Evolutionary conservation across 2,888 invertebrate species (phyloP), one percentile per base, ranked within the genome.

Genomic region (Phaedon cochleariae): DNA sequence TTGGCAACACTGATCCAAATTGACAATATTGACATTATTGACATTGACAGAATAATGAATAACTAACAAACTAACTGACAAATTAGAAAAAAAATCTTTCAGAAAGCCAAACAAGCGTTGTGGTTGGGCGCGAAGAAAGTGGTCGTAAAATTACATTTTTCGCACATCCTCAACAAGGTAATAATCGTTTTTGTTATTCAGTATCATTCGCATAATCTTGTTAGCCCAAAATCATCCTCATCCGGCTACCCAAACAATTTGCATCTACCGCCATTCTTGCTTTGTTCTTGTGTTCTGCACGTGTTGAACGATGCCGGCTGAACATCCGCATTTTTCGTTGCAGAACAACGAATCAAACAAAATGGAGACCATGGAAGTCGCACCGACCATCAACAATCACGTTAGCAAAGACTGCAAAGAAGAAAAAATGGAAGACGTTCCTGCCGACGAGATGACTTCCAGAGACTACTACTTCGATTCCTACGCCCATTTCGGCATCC

Each of bases 401-500:
- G 59, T 76, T 66, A 37, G 63, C 49, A 76, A 69, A 67, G 76
- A 68, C 65, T 34, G 65, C 53, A 77, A 71, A 69, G 76, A 66
- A 49, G 77, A 80, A 74, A 78, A 78, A 65, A 81, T 83, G 74
- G 81, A 84, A 68, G 82, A 86, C 74, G 88, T 93, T 4, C 86
- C 90, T 1, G 91, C 94, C 0, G 96, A 96, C 74, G 98, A 99
- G 78, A 99, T 99, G 98, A 99, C 99, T 1, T 98, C 98, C 5
- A 90, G 97, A 76, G 99, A 99, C 84, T 99, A 99, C 84, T 99
- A 99, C 84, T 99, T 99, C 83, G 99, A 99, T 85, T 99, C 98
- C 0, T 99, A 99, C 83, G 99, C 99, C 55, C 99, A 99, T 86
- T 99, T 99, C 84, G 99, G 98, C 51, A 99, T 99, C 77, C 99